Percentiles rank a stretch among this genome's conserved stretches.
phyloP scores from a whole-genome alignment of 2,113 vertebrate genomes.

The Urocolius indicus region DNA sequence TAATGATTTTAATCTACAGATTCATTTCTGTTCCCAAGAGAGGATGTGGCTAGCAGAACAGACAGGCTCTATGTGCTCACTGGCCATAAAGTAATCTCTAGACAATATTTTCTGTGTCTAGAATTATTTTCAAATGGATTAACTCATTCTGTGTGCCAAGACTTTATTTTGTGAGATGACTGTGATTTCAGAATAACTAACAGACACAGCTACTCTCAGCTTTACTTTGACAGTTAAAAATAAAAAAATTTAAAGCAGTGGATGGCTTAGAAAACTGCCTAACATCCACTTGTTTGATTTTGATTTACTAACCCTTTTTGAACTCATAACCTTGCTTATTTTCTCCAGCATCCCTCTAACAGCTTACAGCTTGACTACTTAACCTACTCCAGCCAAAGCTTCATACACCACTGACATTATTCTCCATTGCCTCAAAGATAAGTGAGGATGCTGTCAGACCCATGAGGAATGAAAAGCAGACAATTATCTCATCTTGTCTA shows the following conservation, averaged over 20 bases:
- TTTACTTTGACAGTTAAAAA: background rate
- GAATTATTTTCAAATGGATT: conserved; percentile 9
- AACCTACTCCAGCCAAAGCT: background rate
- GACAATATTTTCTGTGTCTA: background rate
- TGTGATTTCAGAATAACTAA: background rate
- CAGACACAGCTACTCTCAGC: background rate
- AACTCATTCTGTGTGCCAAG: background rate
- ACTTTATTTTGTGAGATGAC: background rate
- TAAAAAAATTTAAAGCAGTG: background rate
- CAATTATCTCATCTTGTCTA: background rate
- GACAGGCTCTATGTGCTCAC: background rate
- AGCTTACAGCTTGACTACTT: background rate
- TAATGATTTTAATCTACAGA: background rate
- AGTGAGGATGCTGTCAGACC: background rate
- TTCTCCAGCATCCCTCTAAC: background rate
- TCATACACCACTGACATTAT: rapidly evolving
- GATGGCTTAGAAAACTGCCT: background rate
- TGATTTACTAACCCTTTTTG: background rate
- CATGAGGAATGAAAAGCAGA: background rate
- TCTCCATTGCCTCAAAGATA: background rate
- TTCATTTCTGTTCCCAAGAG: background rate
- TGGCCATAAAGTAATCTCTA: background rate
- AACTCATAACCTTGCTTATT: background rate
- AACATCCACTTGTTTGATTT: background rate
- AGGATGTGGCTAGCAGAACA: background rate